phyloP scores from a whole-genome alignment of 2,888 invertebrate genomes.

The Philaethria dido region DNA sequence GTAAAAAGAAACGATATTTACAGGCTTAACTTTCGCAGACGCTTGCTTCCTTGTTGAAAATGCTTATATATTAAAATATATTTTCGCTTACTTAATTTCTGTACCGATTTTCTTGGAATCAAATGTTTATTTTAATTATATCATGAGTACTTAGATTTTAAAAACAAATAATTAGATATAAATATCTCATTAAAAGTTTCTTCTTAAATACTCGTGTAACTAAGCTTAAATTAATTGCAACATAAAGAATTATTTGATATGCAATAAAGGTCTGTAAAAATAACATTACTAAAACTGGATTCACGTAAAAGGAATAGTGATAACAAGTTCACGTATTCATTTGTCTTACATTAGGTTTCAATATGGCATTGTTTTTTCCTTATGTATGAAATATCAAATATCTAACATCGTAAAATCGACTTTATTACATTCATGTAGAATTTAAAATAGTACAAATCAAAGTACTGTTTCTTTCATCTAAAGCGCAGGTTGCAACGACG shows the following conservation, averaged over 20 bases:
- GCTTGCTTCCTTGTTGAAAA: conserved; percentile 53
- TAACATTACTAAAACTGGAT: conserved; percentile 28
- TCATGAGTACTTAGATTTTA: background rate
- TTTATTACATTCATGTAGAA: conserved; percentile 18
- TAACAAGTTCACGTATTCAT: conserved; percentile 38
- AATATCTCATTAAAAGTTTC: background rate
- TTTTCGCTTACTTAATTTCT: conserved; percentile 19
- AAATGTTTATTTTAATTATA: background rate
- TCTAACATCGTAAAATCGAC: conserved; percentile 15
- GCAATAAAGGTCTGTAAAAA: conserved; percentile 10
- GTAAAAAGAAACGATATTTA: conserved; percentile 72
- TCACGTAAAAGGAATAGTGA: conserved; percentile 34
- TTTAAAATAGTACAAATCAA: conserved; percentile 26
- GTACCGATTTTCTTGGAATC: background rate
- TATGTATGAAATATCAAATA: conserved; percentile 20
- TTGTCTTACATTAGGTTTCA: conserved; percentile 37
- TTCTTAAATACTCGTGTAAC: background rate
- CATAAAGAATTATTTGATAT: background rate
- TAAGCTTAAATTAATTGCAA: background rate
- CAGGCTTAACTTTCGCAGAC: conserved; percentile 59
- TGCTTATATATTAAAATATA: conserved; percentile 36
- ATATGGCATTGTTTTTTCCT: conserved; percentile 42
- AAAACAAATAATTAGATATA: background rate
- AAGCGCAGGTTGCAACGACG: conserved; percentile 39
- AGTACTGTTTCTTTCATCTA: conserved; percentile 28